Base-by-base conservation (phyloP, 2,888 invertebrate species). In the Miltochrista miniata region DNA sequence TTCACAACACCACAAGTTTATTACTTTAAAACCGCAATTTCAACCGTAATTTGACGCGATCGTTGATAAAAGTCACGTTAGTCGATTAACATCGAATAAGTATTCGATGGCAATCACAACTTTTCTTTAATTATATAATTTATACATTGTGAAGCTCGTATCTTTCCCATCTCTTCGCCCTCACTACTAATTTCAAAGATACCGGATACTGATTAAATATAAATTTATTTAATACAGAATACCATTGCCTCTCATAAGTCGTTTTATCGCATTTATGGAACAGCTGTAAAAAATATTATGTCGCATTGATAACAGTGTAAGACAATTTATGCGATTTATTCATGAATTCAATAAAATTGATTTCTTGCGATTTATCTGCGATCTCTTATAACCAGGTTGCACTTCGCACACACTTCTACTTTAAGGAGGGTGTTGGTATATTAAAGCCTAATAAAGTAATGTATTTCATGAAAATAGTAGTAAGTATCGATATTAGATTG, bases 41-140 rank as follows among this genome's bases (percentile, higher is more conserved):
- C 64, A 74, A 70, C 70, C 63, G 69, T 70, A 75, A 76, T 74
- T 74, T 79, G 75, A 78, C 76, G 68, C 72, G 70, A 71, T 61
- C 64, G 52, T 48, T 74, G 76, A 79, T 81, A 79, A 81, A 79
- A 75, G 72, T 70, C 78, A 70, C 72, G 72, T 74, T 76, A 74
- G 72, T 80, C 81, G 82, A 83, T 85, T 85, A 82, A 80, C 71
- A 86, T 85, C 79, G 68, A 72, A 65, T 74, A 74, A 74, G 72
- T 69, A 68, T 70, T 71, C 77, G 86, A 89, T 89, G 70, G 72
- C 78, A 76, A 88, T 86, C 84, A 65, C 61, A 56, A 72, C 79
- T 86, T 68, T 85, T 85, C 87, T 87, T 87, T 90, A 90, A 90
- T 90, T 88, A 87, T 83, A 88, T 83, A 85, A 87, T 88, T 89